A percentile compares a stretch with the other conserved stretches of the same genome.
These are phyloP conservation scores for Sinocyclocheilus anophthalmus DNA, from an alignment of 2,113 vertebrate species.

Conservation along the genomic window DNA sequence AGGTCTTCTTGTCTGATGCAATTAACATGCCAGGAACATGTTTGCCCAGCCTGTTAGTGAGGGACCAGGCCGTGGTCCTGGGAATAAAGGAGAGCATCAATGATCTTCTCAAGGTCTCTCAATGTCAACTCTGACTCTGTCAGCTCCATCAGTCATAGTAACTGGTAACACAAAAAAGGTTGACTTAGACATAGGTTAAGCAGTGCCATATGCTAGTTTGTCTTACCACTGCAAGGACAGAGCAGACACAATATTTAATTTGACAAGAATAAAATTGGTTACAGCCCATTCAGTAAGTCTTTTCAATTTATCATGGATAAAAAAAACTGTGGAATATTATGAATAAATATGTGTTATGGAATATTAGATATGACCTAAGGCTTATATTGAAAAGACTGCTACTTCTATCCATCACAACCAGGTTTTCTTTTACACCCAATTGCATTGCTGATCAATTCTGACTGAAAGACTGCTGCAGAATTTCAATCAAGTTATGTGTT, in stretches of 20 bases:
- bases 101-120: conserved; percentile 48
- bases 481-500: background rate
- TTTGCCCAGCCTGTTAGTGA: background rate
- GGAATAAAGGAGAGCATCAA: conserved; percentile 52
- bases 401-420: background rate
- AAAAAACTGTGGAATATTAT: background rate
- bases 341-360: background rate
- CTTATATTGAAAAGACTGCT: background rate
- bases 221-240: background rate
- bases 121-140: conserved; percentile 17
- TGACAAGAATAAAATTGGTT: conserved; percentile 1
- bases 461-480: background rate
- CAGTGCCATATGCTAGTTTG: conserved; percentile 14
- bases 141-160: conserved; percentile 13
- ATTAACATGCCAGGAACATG: conserved; percentile 66
- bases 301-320: background rate
- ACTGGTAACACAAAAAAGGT: conserved; percentile 3
- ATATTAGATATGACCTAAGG: background rate
- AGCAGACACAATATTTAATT: conserved; percentile 16
- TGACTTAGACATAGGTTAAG: conserved; percentile 25
- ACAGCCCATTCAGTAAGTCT: background rate
- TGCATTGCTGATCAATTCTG: background rate
- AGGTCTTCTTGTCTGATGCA: conserved; percentile 68
- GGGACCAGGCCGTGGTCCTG: conserved; percentile 47
- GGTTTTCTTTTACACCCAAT: background rate